These are phyloP conservation scores for Plodia interpunctella DNA, from an alignment of 1,140 invertebrate species.

Conservation along the genomic window DNA sequence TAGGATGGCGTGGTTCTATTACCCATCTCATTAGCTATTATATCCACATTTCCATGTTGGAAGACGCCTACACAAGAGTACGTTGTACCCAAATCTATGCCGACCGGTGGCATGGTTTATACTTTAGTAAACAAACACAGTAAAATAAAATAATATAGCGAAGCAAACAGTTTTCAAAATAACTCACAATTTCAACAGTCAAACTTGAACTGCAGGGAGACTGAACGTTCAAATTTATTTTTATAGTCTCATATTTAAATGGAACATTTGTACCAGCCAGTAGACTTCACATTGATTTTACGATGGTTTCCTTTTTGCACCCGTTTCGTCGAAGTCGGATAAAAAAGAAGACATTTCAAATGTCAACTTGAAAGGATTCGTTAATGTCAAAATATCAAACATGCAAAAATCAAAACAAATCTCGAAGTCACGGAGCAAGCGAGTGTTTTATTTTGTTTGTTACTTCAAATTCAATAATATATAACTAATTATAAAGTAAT, in stretches of 20 bases:
- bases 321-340: too few relatives aligned
- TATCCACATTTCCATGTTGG: conserved; percentile 92
- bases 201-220: not conserved
- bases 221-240: conserved; percentile 6
- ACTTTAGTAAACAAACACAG: conserved; percentile 8
- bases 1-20: conserved; percentile 95
- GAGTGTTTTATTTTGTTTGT: too few relatives aligned
- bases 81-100: conserved; percentile 89
- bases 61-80: conserved; percentile 90
- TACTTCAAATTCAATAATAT: too few relatives aligned
- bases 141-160: conserved; percentile 6
- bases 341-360: too few relatives aligned
- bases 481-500: too few relatives aligned
- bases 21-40: conserved; percentile 96
- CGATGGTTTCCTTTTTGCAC: too few relatives aligned
- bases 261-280: too few relatives aligned
- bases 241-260: not conserved
- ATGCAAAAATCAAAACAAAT: too few relatives aligned
- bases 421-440: too few relatives aligned
- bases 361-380: too few relatives aligned
- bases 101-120: conserved; percentile 79
- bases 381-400: too few relatives aligned
- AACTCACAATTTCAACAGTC: not conserved
- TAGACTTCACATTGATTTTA: too few relatives aligned
- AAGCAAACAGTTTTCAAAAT: not conserved